phyloP scores from a whole-genome alignment of 2,113 vertebrate species.

The Dascyllus trimaculatus region DNA sequence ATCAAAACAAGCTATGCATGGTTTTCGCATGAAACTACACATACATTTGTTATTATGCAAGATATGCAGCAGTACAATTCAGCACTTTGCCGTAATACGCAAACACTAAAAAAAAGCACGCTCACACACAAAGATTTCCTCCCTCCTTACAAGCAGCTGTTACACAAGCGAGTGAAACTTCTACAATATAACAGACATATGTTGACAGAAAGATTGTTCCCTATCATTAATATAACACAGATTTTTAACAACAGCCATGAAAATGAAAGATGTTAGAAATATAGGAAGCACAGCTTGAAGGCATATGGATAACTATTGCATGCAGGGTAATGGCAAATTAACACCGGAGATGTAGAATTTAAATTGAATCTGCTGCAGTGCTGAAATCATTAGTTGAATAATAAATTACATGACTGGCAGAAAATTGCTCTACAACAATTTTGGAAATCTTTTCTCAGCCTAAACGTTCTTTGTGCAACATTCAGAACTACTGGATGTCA shows the following conservation, averaged over 20 bases:
- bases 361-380: slow-evolving; percentile 8
- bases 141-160: slow-evolving; percentile 21
- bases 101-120: not conserved
- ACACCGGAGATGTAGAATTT: not conserved
- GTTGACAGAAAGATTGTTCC: slow-evolving; percentile 9
- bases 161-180: slow-evolving; percentile 10
- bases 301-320: slow-evolving; percentile 19
- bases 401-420: not conserved
- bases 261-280: slow-evolving; percentile 30
- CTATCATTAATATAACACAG: slow-evolving; percentile 30
- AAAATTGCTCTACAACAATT: not conserved
- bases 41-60: not conserved
- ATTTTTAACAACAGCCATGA: slow-evolving; percentile 26
- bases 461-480: not conserved
- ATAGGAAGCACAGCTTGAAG: slow-evolving; percentile 28
- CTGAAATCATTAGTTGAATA: slow-evolving; percentile 6
- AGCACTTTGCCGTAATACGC: not conserved
- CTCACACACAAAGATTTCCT: not conserved
- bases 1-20: slow-evolving; percentile 22
- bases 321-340: slow-evolving; percentile 2
- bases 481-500: not conserved
- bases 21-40: slow-evolving; percentile 3
- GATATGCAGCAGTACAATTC: not conserved
- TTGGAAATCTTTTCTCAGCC: not conserved
- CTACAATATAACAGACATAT: slow-evolving; percentile 6